Conservation (phyloP, 2,888 invertebrate genomes). For the Dicroscelio sp. region DNA sequence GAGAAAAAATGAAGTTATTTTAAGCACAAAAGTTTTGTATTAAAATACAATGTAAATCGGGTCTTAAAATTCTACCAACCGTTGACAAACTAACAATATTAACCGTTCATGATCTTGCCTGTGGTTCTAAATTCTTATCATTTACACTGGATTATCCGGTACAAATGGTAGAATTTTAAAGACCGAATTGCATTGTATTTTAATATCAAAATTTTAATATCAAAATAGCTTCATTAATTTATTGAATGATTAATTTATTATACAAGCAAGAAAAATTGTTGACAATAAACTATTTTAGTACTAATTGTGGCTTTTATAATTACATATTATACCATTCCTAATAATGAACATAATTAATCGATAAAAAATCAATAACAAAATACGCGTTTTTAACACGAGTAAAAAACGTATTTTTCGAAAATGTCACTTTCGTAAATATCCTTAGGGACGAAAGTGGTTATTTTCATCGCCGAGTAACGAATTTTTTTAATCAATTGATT, state of each 20-base stretch:
- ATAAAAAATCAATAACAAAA: no score
- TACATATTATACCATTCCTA: not conserved
- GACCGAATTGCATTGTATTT: not conserved
- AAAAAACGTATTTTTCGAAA: not conserved
- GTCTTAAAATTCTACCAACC: not conserved
- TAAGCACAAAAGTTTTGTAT: not conserved
- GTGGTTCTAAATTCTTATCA: no score
- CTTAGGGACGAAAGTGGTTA: no score
- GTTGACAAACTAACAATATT: not conserved
- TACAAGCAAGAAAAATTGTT: constrained; percentile 82
- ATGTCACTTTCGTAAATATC: not conserved
- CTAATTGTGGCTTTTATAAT: not conserved
- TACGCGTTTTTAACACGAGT: not conserved
- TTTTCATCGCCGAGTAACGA: no score
- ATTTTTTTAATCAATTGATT: not conserved
- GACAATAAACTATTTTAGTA: not conserved
- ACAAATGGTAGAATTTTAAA: not conserved
- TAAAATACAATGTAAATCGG: not conserved
- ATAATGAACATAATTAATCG: not conserved
- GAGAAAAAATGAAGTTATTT: not conserved
- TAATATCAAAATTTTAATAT: not conserved
- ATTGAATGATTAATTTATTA: no score
- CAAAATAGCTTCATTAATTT: not conserved
- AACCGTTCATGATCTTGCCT: not conserved
- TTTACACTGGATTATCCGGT: no score